Conservation (phyloP, 2,888 invertebrate species). For the Lasioglossum lativentre region DNA sequence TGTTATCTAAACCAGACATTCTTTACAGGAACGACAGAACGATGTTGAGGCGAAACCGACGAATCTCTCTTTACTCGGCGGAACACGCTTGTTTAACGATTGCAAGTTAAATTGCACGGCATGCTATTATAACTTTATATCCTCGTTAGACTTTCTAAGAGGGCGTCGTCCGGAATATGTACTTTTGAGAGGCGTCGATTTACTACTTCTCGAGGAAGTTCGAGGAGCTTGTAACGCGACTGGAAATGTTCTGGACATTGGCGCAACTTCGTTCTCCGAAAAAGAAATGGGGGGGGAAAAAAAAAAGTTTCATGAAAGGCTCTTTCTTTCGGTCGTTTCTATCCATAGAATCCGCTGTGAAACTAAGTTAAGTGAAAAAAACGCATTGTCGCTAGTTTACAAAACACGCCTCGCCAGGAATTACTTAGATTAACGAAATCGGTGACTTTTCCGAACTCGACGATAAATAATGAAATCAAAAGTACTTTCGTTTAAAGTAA, state of each 20-base stretch:
- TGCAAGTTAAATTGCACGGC: constrained; percentile 63
- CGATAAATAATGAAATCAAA: constrained; percentile 2
- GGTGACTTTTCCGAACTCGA: background rate
- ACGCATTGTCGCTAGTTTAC: background rate
- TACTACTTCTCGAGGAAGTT: constrained; percentile 39
- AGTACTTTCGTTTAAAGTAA: constrained; percentile 21
- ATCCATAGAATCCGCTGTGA: background rate
- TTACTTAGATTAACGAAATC: constrained; percentile 26
- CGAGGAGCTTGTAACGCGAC: constrained; percentile 31
- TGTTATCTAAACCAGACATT: constrained; percentile 39
- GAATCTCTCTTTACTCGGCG: constrained; percentile 14
- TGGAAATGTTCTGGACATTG: constrained; percentile 29
- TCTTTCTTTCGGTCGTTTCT: background rate
- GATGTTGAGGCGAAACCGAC: constrained; percentile 33
- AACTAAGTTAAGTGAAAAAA: background rate
- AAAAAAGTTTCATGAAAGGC: background rate
- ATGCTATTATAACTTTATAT: constrained; percentile 70
- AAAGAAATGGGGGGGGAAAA: background rate
- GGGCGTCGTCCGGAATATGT: constrained; percentile 51
- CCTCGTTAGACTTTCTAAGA: constrained; percentile 64
- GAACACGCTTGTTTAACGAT: constrained; percentile 65
- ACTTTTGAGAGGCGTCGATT: constrained; percentile 50
- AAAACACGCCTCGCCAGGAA: background rate
- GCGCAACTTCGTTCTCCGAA: constrained; percentile 5
- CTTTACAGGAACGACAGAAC: constrained; percentile 20